Evolutionary conservation across 2,113 vertebrate genomes (phyloP), one percentile per base, ranked within the genome.

Genomic region (Rhadina sibilatrix): DNA sequence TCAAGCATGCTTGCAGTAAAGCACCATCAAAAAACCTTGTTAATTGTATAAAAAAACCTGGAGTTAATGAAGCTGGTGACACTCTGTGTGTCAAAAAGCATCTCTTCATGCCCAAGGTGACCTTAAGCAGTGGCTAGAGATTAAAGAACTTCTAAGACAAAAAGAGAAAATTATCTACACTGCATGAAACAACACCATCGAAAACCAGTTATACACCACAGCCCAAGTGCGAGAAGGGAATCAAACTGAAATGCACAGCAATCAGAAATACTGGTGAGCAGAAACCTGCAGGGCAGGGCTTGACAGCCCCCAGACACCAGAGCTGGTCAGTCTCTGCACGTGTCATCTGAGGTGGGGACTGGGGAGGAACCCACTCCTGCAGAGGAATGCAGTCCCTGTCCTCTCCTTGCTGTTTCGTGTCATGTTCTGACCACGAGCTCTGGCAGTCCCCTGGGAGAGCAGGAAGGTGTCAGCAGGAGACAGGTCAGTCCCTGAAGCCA

Each of bases 341-440:
- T 8, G 37, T 7, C 47, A 44, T 6, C 13, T 3, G 28, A 50
- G 71, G 25, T 75, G 9, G 49, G 24, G 49, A 18, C 19, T 31
- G 47, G 56, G 28, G 1, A 31, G 60, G 66, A 42, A 1, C 14
- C 13, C 50, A 9, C 6, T 10, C 21, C 25, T 59, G 4, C n/a
- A 22, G 31, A 35, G 35, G 40, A 33, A 23, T 0, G 11, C 40
- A 24, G n/a, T 0, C 42, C 52, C 56, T 17, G 15, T 4, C 2
- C 1, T 20, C 60, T 46, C 38, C 0, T 0, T 40, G 49, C 52
- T 71, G 33, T 4, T 75, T 15, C 33, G 9, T 10, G 7, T 74
- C 90, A 44, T 1, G 11, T 2, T 37, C 37, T 68, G 53, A 12
- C 1, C 4, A 25, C 0, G 35, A 75, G 38, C 33, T 79, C 87